Conservation (phyloP, 2,113 vertebrate species). For the Macaca mulatta region DNA sequence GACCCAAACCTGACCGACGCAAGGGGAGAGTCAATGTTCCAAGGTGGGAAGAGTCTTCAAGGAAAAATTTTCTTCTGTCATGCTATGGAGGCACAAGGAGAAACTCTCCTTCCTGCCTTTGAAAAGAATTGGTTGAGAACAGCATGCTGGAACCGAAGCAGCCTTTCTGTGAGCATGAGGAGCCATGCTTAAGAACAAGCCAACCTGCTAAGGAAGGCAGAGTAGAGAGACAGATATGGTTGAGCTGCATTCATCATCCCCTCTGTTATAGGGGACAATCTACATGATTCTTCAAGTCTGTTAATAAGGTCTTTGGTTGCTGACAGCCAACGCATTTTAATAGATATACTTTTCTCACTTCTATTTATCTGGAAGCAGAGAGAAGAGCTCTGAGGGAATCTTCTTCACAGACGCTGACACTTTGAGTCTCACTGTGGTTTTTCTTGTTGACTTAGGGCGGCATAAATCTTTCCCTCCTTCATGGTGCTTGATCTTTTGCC, state of each 20-base stretch:
- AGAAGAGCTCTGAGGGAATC: neutral
- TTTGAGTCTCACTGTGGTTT: neutral
- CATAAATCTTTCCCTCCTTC: neutral
- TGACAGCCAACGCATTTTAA: neutral
- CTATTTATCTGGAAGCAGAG: neutral
- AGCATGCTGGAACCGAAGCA: neutral
- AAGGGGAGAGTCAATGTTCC: neutral
- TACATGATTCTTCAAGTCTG: neutral
- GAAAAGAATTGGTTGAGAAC: neutral
- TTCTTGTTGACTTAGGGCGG: neutral
- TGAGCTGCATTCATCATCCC: neutral
- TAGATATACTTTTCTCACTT: neutral
- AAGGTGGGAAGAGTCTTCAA: neutral
- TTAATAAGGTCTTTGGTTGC: neutral
- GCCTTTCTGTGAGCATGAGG: neutral
- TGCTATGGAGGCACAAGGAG: neutral
- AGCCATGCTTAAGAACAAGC: neutral
- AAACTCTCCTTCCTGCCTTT: neutral
- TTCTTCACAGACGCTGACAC: rapidly evolving
- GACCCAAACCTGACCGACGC: neutral
- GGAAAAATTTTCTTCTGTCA: neutral
- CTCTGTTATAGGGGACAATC: neutral
- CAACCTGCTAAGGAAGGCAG: neutral
- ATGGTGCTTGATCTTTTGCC: neutral
- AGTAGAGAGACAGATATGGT: neutral